Base-by-base conservation (phyloP, 2,888 invertebrate genomes). In the Caenorhabditis macrosperma region DNA sequence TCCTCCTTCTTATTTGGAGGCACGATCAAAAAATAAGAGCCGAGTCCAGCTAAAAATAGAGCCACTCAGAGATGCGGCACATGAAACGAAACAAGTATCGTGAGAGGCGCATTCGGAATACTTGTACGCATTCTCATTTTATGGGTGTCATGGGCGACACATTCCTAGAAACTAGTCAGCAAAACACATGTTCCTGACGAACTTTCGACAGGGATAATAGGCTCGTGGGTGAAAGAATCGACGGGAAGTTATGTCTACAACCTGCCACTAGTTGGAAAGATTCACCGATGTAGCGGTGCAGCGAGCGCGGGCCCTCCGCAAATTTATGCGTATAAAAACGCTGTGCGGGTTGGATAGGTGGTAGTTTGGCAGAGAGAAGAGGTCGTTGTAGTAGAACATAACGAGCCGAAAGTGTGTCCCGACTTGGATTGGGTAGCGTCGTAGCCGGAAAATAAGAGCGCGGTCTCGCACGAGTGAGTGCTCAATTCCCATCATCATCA, bases 261-360 rank as follows among this genome's bases (percentile, higher is more conserved):
- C n/a, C n/a, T n/a, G n/a, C n/a, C n/a, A n/a, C n/a, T n/a, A n/a
- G n/a, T n/a, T 33, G 7, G 50, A 22, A 6, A 9, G 50, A 57
- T 46, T 48, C 48, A 30, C 12, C 44, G 38, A 15, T 35, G 28
- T 20, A 44, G 12, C 17, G 28, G 30, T 28, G 30, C 22, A 20
- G 20, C 24, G 15, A 48, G 35, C 7, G 50, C 33, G 28, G 59
- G 20, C 44, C n/a, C 33, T 17, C 64, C 77, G 77, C 57, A 78
- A 78, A 78, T 78, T 78, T 78, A 78, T 78, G 77, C 77, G 69
- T 77, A 52, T 66, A 52, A 63, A 64, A 76, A 33, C 54, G 50
- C 30, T 9, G 33, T 33, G n/a, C n/a, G n/a, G n/a, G n/a, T n/a
- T n/a, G 28, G 24, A 28, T 35, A 12, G 26, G 17, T 2, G 44